Evolutionary conservation across 1,140 invertebrate species (phyloP), one percentile per base, ranked within the genome.

Genomic region (Leptoteleia sp.): DNA sequence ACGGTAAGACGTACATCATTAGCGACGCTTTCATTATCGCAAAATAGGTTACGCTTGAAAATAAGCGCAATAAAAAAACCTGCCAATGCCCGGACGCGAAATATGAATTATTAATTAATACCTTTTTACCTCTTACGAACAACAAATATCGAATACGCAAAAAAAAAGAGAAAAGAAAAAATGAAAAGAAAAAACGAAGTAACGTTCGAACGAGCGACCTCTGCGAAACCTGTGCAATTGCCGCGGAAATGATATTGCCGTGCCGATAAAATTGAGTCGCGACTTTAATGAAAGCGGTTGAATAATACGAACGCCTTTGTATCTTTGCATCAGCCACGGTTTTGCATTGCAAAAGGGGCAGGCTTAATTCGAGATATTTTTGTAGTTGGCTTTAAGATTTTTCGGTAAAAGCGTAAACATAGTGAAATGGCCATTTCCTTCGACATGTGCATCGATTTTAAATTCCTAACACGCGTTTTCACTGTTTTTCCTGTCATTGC

Each of bases 251-350:
- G 65, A 55, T 67, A 67, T 67, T 67, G 42, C 40, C 45, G 11
- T 47, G 29, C 48, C 47, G 47, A 67, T 67, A 67, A 71, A 61
- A 71, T 71, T 17, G 54, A 50, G 13, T 52, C 37, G 45, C 11
- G 27, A 16, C 8, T 71, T 71, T 71, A 71, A 71, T 61, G 67
- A 71, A 71, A 61, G 37, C 45, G 37, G 54, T 38, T 61, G 67
- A 61, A 61, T 61, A 71, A 61, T 71, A 61, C 55, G 45, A 61
- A 29, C 13, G 2, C 31, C 29, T 33, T n/a, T 59, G 42, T 52
- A 57, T 57, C 37, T 61, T 61, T 19, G 37, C 55, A 45, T 71
- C 50, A 45, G 62, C 29, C 22, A 19, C 19, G 17, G 33, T 45
- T n/a, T 55, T 54, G 62, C 48, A 67, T 45, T 45, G 62, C 62